Evolutionary conservation across 2,797 vertebrate genomes (phyloP).

Genomic region (Melanotaenia maccullochi): DNA sequence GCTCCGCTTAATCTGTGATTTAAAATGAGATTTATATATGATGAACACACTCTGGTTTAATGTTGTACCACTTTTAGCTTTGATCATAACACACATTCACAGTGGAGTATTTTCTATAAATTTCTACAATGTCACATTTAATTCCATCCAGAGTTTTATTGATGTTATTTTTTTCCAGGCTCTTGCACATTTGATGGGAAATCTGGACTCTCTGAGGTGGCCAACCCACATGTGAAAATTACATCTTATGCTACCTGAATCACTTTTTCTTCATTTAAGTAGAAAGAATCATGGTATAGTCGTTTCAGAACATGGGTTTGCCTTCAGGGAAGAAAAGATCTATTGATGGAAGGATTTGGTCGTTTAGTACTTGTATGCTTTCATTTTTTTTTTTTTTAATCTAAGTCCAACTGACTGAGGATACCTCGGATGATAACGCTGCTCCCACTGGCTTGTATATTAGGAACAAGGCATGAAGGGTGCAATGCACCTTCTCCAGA

Average conservation of each 20-base stretch:
- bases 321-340: no score
- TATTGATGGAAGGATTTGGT: neutral
- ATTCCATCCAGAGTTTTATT: no score
- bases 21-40: no score
- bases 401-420: neutral
- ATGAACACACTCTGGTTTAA: no score
- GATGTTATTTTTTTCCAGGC: no score
- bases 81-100: no score
- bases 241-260: neutral
- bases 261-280: neutral
- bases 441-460: neutral
- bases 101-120: no score
- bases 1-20: no score
- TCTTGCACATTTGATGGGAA: neutral
- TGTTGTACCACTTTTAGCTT: no score
- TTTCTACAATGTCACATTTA: no score
- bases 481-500: neutral
- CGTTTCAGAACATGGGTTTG: no score
- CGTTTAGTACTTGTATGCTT: neutral
- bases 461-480: neutral
- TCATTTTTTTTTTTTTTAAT: neutral
- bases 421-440: neutral
- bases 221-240: neutral
- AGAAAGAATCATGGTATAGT: neutral
- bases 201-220: neutral